A percentile compares a stretch with the other conserved stretches of the same genome.
These are phyloP conservation scores for Chaetogeoica ovagalla DNA, from an alignment of 2,888 invertebrate genomes.

Conservation along the genomic window DNA sequence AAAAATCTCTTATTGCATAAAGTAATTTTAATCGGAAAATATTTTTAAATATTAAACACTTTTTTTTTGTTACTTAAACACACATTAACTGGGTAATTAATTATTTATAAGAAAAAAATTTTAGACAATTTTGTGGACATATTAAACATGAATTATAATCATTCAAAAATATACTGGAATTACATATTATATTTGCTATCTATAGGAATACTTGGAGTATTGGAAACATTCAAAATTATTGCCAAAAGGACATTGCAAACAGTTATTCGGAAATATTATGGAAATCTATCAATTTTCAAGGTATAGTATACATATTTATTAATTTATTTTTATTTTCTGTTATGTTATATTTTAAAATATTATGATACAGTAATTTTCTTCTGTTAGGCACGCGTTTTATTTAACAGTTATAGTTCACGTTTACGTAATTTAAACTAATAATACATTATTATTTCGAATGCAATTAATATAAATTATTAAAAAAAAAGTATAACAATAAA, in stretches of 20 bases:
- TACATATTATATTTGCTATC: too few species aligned
- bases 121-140: neutral
- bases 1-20: too few species aligned
- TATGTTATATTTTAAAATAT: neutral
- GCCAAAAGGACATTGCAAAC: conserved; percentile 21
- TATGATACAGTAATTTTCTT: neutral
- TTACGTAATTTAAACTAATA: neutral
- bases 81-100: neutral
- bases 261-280: conserved; percentile 34
- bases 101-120: too few species aligned
- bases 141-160: neutral
- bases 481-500: neutral
- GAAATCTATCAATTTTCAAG: conserved; percentile 48
- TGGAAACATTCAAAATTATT: conserved; percentile 23
- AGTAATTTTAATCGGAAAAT: too few species aligned
- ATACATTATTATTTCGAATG: neutral
- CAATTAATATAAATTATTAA: neutral
- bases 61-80: neutral
- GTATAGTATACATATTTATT: conserved; percentile 13
- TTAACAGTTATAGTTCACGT: neutral
- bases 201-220: conserved; percentile 39
- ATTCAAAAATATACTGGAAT: neutral
- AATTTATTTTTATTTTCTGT: neutral
- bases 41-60: neutral
- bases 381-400: neutral